These are phyloP conservation scores for Cydia amplana DNA, from an alignment of 1,140 invertebrate genomes.

Conservation along the genomic window DNA sequence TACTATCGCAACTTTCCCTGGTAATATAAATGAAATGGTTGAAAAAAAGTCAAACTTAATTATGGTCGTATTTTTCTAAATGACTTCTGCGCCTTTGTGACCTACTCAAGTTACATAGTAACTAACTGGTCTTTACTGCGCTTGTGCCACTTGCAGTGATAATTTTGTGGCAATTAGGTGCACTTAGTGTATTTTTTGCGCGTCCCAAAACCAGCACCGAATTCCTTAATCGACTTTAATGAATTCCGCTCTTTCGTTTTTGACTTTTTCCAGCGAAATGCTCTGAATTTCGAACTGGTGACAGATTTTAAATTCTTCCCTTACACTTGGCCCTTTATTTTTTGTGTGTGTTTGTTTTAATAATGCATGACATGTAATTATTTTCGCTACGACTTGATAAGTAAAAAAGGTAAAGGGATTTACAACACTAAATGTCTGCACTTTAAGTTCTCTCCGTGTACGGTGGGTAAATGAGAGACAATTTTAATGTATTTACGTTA, in stretches of 20 bases:
- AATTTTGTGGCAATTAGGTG: constrained; percentile 34
- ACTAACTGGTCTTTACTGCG: background rate
- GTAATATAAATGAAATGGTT: background rate
- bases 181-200: constrained; percentile 41
- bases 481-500: constrained; percentile 35
- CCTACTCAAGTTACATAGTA: background rate
- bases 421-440: constrained; percentile 38
- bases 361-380: constrained; percentile 75
- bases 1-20: background rate
- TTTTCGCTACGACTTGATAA: constrained; percentile 54
- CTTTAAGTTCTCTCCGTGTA: constrained; percentile 43
- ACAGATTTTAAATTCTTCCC: constrained; percentile 78
- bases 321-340: constrained; percentile 72
- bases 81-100: background rate
- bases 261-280: constrained; percentile 63
- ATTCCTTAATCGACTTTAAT: constrained; percentile 64
- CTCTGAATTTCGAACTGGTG: constrained; percentile 71
- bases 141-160: constrained; percentile 14
- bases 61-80: background rate
- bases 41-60: background rate
- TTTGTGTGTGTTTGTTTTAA: constrained; percentile 65
- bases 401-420: constrained; percentile 55
- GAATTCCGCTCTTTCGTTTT: constrained; percentile 60
- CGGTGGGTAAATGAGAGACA: constrained; percentile 52
- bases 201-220: constrained; percentile 41